phyloP scores from a whole-genome alignment of 2,113 vertebrate species.

The Crotalus horridus region DNA sequence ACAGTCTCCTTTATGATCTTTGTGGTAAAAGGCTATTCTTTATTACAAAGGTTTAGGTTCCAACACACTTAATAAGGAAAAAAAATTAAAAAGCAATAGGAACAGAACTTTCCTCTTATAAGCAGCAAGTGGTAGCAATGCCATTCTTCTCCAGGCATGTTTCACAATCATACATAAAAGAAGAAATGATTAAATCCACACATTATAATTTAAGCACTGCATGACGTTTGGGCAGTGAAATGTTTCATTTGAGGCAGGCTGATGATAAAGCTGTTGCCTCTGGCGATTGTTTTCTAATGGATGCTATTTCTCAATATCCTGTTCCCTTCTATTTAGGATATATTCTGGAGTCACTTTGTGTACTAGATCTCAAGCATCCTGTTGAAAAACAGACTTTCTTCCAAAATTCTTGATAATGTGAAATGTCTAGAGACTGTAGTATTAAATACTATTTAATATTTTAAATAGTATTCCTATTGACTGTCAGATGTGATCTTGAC shows the following conservation, averaged over 20 bases:
- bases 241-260: constrained; percentile 39
- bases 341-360: constrained; percentile 4
- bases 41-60: constrained; percentile 32
- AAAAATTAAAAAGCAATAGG: constrained; percentile 7
- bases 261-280: constrained; percentile 12
- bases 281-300: constrained; percentile 42
- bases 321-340: constrained; percentile 2
- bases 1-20: constrained; percentile 22
- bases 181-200: constrained; percentile 53
- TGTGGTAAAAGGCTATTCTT: not conserved
- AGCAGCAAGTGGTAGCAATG: not conserved
- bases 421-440: not conserved
- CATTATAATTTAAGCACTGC: constrained; percentile 42
- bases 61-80: constrained; percentile 20
- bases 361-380: constrained; percentile 12
- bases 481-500: not conserved
- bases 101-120: constrained; percentile 17
- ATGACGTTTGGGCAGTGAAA: constrained; percentile 43
- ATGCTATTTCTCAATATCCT: constrained; percentile 26
- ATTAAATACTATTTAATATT: not conserved
- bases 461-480: not conserved
- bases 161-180: not conserved
- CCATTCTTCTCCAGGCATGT: not conserved
- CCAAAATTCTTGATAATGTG: constrained; percentile 40
- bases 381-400: constrained; percentile 23